phyloP scores from a whole-genome alignment of 2,113 vertebrate genomes.

The Gnathonemus longibarbis region DNA sequence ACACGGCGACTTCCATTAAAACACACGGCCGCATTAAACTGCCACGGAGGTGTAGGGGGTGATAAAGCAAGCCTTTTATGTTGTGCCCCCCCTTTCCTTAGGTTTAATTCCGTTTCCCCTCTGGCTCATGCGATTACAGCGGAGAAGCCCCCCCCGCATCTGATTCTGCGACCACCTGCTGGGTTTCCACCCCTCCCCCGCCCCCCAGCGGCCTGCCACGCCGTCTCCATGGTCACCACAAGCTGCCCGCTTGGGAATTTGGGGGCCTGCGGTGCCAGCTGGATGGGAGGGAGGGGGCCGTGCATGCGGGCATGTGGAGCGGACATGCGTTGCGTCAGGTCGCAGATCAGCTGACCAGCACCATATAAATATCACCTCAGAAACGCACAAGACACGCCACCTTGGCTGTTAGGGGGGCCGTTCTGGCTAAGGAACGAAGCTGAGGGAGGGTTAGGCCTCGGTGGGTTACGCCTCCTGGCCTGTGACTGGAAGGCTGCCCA shows the following conservation, averaged over 20 bases:
- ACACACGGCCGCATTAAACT: not conserved
- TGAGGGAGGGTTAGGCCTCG: too few relatives aligned
- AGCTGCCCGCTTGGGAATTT: constrained; percentile 20
- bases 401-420: not conserved
- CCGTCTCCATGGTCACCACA: constrained; percentile 44
- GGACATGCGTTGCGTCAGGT: not conserved
- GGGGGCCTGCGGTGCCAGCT: not conserved
- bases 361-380: not conserved
- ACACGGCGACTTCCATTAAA: not conserved
- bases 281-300: not conserved
- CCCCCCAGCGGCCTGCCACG: constrained; percentile 10
- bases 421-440: not conserved
- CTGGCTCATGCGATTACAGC: constrained; percentile 45
- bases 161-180: constrained; percentile 49
- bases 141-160: constrained; percentile 31
- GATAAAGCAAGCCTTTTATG: constrained; percentile 46
- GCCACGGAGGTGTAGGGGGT: not conserved
- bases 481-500: not conserved
- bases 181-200: constrained; percentile 32
- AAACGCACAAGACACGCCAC: not conserved
- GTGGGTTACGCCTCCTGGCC: not conserved
- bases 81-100: constrained; percentile 47
- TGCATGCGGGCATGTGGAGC: not conserved
- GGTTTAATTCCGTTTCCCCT: constrained; percentile 56
- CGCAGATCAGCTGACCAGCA: not conserved